Percentiles rank a stretch among this genome's conserved stretches.
These are phyloP conservation scores for Saccostrea echinata DNA, from an alignment of 1,140 invertebrate genomes.

Conservation along the genomic window DNA sequence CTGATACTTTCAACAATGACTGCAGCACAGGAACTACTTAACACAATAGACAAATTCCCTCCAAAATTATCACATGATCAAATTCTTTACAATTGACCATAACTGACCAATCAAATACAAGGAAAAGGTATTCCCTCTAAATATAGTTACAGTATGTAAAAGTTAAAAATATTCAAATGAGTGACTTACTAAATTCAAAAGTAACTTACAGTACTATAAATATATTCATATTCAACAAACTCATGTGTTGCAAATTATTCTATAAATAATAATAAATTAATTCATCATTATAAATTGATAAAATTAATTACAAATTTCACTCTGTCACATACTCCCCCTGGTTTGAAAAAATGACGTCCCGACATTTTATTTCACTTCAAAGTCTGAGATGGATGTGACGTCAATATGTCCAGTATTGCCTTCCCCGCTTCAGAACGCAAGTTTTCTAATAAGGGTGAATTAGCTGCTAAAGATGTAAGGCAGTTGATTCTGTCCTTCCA, in stretches of 20 bases:
- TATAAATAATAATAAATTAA: background rate
- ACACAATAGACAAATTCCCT: background rate
- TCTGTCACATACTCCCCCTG: slow-evolving; percentile 41
- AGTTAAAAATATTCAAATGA: background rate
- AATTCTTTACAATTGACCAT: background rate
- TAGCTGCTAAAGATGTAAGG: no score
- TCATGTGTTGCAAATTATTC: background rate
- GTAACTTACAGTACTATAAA: background rate
- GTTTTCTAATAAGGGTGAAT: slow-evolving; percentile 16
- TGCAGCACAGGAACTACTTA: background rate
- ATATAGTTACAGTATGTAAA: background rate
- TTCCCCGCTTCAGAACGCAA: slow-evolving; percentile 27
- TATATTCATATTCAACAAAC: background rate
- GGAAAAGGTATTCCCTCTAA: background rate
- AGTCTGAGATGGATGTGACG: slow-evolving; percentile 5
- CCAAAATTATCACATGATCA: background rate
- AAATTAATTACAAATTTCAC: slow-evolving; percentile 9
- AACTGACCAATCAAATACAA: background rate
- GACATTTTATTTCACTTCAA: background rate
- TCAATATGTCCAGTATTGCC: slow-evolving; percentile 38
- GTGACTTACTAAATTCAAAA: no score
- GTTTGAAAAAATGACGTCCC: slow-evolving; percentile 39
- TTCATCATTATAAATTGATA: background rate
- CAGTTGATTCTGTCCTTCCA: no score
- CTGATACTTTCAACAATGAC: background rate